Base-by-base conservation (phyloP, 2,797 vertebrate genomes). In the Cottoperca gobio region DNA sequence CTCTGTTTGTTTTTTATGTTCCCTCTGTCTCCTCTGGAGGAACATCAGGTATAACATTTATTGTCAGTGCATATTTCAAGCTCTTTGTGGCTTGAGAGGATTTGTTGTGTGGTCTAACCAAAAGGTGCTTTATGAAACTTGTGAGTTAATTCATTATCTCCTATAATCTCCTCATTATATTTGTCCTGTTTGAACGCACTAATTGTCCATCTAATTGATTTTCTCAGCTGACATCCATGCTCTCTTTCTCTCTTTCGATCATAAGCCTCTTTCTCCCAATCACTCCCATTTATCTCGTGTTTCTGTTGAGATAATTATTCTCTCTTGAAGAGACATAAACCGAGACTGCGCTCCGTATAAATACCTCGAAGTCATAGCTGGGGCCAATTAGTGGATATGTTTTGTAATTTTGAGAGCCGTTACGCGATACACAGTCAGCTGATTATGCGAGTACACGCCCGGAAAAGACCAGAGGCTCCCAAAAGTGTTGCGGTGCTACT, bases 341-440 rank as follows among this genome's bases (percentile, higher is more conserved):
- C 4, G 8, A 21, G 23, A n/a, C 16, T 9, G 54, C 37, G 66
- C 28, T 37, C 67, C 9, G 19, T 78, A 55, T 69, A 81, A 84
- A 86, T 55, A 73, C 2, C 62, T 54, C 33, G 0, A 53, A 63
- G 73, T 78, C 39, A 52, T 79, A 83, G 35, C 64, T 49, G 61
- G 49, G 39, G 50, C 73, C 86, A 87, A 83, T 88, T 83, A 87
- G 74, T 43, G 35, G 8, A 42, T 64, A 19, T 31, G 82, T n/a
- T 57, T 19, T 74, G 75, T 66, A 65, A 74, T 70, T 83, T 59
- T 65, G 55, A 67, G 71, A 83, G 19, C 37, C 3, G 8, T 80
- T 83, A 65, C 10, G 12, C 13, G 2, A 5, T 8, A 24, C 48
- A 26, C 42, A 72, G 67, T 77, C 61, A 78, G 66, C 81, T 88